Evolutionary conservation across 2,888 invertebrate genomes (phyloP).

Genomic region (Sipha maydis): DNA sequence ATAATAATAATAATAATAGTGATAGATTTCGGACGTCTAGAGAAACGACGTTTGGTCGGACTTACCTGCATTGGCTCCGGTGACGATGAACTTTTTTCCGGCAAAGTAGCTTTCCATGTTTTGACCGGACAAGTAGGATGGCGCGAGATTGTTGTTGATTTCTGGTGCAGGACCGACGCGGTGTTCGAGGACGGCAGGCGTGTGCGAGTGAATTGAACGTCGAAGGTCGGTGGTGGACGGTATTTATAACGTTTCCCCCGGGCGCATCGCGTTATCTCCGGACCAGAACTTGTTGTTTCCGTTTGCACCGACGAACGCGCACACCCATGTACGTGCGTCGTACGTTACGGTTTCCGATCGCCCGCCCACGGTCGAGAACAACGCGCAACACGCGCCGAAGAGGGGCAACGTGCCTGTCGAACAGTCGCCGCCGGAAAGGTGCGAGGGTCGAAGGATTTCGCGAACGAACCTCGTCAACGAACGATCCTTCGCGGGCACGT

Average conservation of each 20-base stretch:
- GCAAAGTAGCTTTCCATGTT: constrained; percentile 32
- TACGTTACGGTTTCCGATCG: too few relatives aligned
- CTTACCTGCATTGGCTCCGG: constrained; percentile 51
- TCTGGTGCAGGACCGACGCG: background rate
- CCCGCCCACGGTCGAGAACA: too few relatives aligned
- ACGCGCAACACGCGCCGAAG: background rate
- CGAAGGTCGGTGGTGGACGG: background rate
- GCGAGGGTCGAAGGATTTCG: too few relatives aligned
- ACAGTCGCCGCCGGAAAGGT: too few relatives aligned
- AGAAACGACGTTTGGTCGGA: background rate
- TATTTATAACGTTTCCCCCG: background rate
- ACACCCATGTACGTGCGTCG: too few relatives aligned
- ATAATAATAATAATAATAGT: too few relatives aligned
- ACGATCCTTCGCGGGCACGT: too few relatives aligned
- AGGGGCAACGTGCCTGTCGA: too few relatives aligned
- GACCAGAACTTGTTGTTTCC: background rate
- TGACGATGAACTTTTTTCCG: constrained; percentile 57
- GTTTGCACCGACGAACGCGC: background rate
- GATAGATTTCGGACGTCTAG: too few relatives aligned
- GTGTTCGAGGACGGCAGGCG: background rate
- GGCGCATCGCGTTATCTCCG: constrained; percentile 14
- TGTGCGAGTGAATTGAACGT: background rate
- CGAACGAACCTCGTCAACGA: too few relatives aligned
- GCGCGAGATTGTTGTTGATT: background rate
- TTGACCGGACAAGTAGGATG: too few relatives aligned